Evolutionary conservation across 1,140 invertebrate genomes (phyloP).

Genomic region (Drosophila sechellia): DNA sequence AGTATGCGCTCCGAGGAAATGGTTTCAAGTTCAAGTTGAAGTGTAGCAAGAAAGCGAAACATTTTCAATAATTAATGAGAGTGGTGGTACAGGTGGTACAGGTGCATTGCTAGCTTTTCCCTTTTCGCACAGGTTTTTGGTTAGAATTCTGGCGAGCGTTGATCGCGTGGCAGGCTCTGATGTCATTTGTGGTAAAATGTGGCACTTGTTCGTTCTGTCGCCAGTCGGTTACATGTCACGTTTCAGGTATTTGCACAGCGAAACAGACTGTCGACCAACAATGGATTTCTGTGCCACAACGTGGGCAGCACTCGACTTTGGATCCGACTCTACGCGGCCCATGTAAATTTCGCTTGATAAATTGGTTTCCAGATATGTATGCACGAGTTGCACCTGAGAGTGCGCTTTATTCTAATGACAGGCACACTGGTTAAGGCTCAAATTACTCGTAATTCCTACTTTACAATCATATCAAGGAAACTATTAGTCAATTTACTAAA

Average conservation of each 20-base stretch:
- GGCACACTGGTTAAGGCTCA: conserved; percentile 49
- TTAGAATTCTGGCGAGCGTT: conserved; percentile 2
- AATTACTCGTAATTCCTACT: conserved; percentile 3
- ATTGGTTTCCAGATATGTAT: conserved; percentile 62
- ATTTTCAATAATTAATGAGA: conserved; percentile 51
- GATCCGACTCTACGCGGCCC: conserved; percentile 7
- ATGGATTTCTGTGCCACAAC: conserved; percentile 54
- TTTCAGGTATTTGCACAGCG: conserved; percentile 73
- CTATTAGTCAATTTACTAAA: neutral
- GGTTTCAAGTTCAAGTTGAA: conserved; percentile 77
- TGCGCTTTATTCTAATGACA: conserved; percentile 62
- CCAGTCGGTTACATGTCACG: conserved; percentile 66
- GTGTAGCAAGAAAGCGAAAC: conserved; percentile 52
- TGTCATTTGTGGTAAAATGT: conserved; percentile 46
- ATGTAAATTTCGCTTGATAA: conserved; percentile 51
- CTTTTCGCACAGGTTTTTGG: neutral
- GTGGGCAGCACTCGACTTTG: conserved; percentile 51
- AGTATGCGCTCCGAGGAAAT: conserved; percentile 52
- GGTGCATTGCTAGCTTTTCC: conserved; percentile 16
- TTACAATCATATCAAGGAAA: neutral
- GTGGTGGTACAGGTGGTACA: conserved; percentile 39
- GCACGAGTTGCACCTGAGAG: conserved; percentile 64
- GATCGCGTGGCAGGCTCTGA: conserved; percentile 40
- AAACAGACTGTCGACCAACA: conserved; percentile 44
- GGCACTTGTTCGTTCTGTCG: conserved; percentile 18